A percentile compares a stretch with the other conserved stretches of the same genome.
phyloP scores from a whole-genome alignment of 2,888 invertebrate genomes.

The Sabellastarte sp. region DNA sequence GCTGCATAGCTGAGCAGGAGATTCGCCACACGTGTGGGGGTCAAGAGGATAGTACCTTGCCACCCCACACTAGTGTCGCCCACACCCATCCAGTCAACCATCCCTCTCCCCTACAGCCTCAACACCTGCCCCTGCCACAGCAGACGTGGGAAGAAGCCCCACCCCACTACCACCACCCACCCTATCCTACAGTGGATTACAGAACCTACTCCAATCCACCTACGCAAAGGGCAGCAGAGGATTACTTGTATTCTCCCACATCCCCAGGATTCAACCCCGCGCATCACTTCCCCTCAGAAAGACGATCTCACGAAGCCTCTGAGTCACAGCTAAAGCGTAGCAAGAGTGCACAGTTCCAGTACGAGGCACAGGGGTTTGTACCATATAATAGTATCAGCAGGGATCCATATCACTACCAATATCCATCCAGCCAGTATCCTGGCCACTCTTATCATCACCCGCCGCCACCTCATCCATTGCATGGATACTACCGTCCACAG shows the following conservation, averaged over 20 bases:
- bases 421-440: not conserved
- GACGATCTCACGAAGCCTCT: not conserved
- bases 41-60: not conserved
- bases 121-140: not conserved
- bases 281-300: not conserved
- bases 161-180: not conserved
- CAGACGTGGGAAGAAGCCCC: not conserved
- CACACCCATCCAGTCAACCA: not conserved
- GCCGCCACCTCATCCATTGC: no score
- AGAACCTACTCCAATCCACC: not conserved
- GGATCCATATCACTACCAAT: not conserved
- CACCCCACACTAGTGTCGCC: not conserved
- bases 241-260: not conserved
- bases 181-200: not conserved
- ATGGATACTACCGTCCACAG: not conserved
- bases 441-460: not conserved
- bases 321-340: not conserved
- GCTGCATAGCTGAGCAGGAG: constrained; percentile 51
- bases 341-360: not conserved
- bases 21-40: constrained; percentile 44
- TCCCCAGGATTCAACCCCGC: no score
- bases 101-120: not conserved
- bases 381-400: not conserved
- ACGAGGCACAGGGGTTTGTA: not conserved
- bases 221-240: not conserved